Conservation (phyloP, 2,797 vertebrate species). For the Rallus crepitans region DNA sequence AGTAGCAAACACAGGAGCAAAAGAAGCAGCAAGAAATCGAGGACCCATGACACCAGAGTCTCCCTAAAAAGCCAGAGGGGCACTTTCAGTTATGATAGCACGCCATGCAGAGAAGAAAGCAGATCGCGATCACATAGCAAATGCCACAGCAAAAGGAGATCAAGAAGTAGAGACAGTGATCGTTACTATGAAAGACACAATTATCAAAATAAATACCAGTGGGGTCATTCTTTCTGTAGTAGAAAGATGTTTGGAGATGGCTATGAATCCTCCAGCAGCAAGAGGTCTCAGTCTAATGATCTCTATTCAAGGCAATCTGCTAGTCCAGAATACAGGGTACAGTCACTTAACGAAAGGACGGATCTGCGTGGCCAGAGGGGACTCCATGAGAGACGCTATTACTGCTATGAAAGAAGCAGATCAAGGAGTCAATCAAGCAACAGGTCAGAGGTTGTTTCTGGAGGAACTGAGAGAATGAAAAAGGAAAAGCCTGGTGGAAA, state of each 20-base stretch:
- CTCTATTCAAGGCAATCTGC: slow-evolving; percentile 75
- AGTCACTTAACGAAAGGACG: slow-evolving; percentile 77
- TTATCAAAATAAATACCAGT: slow-evolving; percentile 77
- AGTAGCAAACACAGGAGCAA: slow-evolving; percentile 67
- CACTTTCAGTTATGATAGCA: slow-evolving; percentile 79
- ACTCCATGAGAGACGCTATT: slow-evolving; percentile 73
- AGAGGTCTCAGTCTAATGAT: slow-evolving; percentile 61
- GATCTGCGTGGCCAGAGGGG: slow-evolving; percentile 70
- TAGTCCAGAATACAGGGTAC: slow-evolving; percentile 78
- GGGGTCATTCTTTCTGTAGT: slow-evolving; percentile 83
- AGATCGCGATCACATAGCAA: slow-evolving; percentile 82
- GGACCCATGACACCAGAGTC: slow-evolving; percentile 72
- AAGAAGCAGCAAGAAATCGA: slow-evolving; percentile 73
- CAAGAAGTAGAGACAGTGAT: slow-evolving; percentile 79
- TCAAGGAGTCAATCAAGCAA: slow-evolving; percentile 28
- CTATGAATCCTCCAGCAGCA: slow-evolving; percentile 76
- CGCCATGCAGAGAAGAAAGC: slow-evolving; percentile 73
- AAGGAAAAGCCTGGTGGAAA: slow-evolving; percentile 92
- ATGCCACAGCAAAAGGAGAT: slow-evolving; percentile 76
- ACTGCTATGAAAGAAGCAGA: slow-evolving; percentile 76
- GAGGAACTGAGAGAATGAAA: slow-evolving; percentile 64
- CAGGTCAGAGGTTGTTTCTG: slow-evolving; percentile 72
- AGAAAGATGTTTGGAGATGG: slow-evolving; percentile 74
- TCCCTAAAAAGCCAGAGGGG: slow-evolving; percentile 78
- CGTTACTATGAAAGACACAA: slow-evolving; percentile 72